A percentile compares a stretch with the other conserved stretches of the same genome.
phyloP scores from a whole-genome alignment of 2,113 vertebrate species.

The Recurvirostra avosetta region DNA sequence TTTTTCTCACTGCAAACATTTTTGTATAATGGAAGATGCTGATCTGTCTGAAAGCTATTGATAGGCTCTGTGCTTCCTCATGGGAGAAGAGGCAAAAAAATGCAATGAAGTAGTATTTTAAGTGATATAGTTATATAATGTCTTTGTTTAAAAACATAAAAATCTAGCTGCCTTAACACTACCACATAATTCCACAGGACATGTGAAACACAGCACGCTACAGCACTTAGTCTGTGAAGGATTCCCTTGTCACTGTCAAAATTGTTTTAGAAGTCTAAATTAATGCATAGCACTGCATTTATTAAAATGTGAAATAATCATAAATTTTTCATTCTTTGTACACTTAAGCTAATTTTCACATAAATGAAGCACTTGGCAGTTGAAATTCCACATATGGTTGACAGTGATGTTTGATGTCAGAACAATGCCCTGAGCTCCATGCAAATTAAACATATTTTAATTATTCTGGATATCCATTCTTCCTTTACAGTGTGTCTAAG shows the following conservation, averaged over 20 bases:
- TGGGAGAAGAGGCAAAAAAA: neutral
- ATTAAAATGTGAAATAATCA: constrained; percentile 89
- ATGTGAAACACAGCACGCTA: neutral
- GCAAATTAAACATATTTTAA: constrained; percentile 83
- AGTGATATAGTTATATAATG: constrained; percentile 35
- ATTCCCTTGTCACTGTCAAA: constrained; percentile 72
- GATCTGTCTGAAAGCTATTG: neutral
- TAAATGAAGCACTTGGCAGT: constrained; percentile 86
- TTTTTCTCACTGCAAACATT: neutral
- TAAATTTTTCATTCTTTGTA: constrained; percentile 90
- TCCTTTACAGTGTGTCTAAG: constrained; percentile 55
- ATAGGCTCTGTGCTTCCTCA: neutral
- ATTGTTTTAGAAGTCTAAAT: constrained; percentile 83
- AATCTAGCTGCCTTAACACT: constrained; percentile 36
- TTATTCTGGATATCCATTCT: constrained; percentile 77
- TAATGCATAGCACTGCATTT: constrained; percentile 87
- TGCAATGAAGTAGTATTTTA: neutral
- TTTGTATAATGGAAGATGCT: neutral
- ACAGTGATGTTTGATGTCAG: constrained; percentile 88
- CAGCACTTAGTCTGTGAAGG: constrained; percentile 53
- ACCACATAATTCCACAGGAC: constrained; percentile 13
- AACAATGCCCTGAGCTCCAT: constrained; percentile 80
- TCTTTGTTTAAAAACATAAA: constrained; percentile 66
- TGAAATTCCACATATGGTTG: constrained; percentile 78
- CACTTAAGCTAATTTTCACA: constrained; percentile 89